Conservation (phyloP, 2,797 vertebrate species). For the Poecilia velifera region DNA sequence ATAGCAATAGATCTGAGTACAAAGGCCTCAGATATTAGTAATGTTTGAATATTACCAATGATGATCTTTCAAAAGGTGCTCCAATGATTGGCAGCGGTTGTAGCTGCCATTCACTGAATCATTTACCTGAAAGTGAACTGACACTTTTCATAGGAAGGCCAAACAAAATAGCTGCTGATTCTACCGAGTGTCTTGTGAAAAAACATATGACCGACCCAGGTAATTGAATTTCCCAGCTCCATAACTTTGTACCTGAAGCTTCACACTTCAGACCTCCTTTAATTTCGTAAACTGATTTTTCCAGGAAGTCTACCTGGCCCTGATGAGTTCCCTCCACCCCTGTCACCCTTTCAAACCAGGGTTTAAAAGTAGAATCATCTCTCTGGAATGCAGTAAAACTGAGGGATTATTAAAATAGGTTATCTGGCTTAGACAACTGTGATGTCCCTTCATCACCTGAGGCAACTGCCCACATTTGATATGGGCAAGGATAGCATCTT, state of each 20-base stretch:
- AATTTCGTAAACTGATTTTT: background rate
- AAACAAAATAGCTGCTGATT: background rate
- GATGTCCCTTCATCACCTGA: background rate
- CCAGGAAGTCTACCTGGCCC: background rate
- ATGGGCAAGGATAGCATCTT: no score
- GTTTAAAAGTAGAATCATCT: background rate
- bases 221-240: slow-evolving; percentile 7
- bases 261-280: background rate
- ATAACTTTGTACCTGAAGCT: background rate
- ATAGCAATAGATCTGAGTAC: no score
- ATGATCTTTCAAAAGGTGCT: background rate
- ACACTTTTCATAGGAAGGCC: background rate
- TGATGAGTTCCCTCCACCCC: background rate
- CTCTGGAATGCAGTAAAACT: background rate
- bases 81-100: background rate
- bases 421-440: background rate
- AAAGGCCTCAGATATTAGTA: no score
- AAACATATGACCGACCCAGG: slow-evolving; percentile 7
- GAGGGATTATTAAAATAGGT: background rate
- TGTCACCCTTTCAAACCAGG: slow-evolving; percentile 14
- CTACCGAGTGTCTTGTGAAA: slow-evolving; percentile 8
- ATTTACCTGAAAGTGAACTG: background rate
- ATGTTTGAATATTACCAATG: background rate
- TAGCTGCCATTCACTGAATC: background rate
- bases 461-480: no score